Evolutionary conservation across 1,140 invertebrate genomes (phyloP), one percentile per base, ranked within the genome.

Genomic region (Chelonus insularis): DNA sequence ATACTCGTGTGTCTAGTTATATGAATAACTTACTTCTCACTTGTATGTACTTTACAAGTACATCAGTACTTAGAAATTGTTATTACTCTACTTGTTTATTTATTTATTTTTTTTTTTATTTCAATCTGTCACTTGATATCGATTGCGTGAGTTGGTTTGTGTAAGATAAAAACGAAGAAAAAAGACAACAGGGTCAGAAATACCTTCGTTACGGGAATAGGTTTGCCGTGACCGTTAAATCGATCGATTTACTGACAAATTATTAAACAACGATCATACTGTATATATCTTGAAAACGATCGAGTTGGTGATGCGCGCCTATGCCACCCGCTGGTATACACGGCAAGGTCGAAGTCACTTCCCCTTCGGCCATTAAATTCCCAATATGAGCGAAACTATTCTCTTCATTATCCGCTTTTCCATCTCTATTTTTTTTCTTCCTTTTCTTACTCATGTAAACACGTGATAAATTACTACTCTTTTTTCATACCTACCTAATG

Each of bases 161-260:
- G n/a, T n/a, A 29, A 59, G 25, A 18, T 20, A 43, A 39, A 62
- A 52, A 57, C 12, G 9, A 50, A 50, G n/a, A 23, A 23, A n/a
- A 48, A 11, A n/a, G 14, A 29, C 20, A 55, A 29, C 47, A 23
- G 59, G 57, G 63, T 55, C 51, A 51, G 59, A 66, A 63, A 63
- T 63, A 61, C 47, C 57, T 32, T 52, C 52, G 60, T 59, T 68
- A 67, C 67, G 64, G 63, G 65, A 70, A 70, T 70, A 70, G n/a
- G 68, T 68, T 71, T 54, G 66, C 64, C 69, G 67, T 68, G 69
- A 68, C 65, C 67, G 63, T 68, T 67, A 52, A 63, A 62, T 43
- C 64, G 62, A 64, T 71, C 69, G 69, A 71, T 71, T 64, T 64
- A 65, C 50, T 52, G 50, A 66, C 62, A 57, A 71, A 71, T 71